These are phyloP conservation scores for Drosophila maculinotata DNA, from an alignment of 2,888 invertebrate genomes.

Conservation along the genomic window DNA sequence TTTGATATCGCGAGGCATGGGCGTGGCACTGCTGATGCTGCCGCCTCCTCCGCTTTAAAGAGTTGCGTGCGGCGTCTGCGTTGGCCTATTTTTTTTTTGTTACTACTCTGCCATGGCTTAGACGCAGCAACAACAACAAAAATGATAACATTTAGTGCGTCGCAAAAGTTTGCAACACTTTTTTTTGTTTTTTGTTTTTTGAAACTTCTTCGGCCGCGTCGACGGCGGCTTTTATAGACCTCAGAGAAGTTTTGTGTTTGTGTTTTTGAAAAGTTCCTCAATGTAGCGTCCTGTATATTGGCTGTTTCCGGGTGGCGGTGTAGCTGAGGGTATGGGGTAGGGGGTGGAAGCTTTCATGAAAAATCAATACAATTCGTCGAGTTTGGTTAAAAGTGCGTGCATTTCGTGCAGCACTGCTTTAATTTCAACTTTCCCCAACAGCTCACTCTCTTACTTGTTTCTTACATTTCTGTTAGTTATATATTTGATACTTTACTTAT, in stretches of 20 bases:
- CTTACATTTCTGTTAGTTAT: no score
- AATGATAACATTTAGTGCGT: conserved; percentile 76
- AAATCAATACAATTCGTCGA: conserved; percentile 64
- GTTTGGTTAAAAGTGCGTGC: conserved; percentile 53
- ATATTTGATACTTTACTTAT: no score
- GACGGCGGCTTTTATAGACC: conserved; percentile 66
- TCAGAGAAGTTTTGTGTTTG: conserved; percentile 69
- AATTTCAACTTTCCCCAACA: conserved; percentile 54
- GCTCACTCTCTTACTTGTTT: no score
- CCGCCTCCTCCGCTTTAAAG: conserved; percentile 33
- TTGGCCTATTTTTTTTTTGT: conserved; percentile 25
- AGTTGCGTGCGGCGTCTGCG: conserved; percentile 41
- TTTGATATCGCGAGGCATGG: conserved; percentile 59
- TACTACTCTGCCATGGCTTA: conserved; percentile 47
- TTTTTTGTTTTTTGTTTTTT: conserved; percentile 37
- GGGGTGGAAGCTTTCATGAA: conserved; percentile 23
- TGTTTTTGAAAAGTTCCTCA: conserved; percentile 67
- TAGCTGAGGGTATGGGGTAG: background rate
- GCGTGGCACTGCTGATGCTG: conserved; percentile 34
- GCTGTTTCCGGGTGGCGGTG: no score
- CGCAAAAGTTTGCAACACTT: conserved; percentile 70
- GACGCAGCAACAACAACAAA: conserved; percentile 53
- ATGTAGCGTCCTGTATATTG: conserved; percentile 2
- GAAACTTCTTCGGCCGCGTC: conserved; percentile 55
- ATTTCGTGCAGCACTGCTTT: conserved; percentile 40